These are phyloP conservation scores for Apteryx owenii DNA, from an alignment of 2,113 vertebrate species.

Conservation along the genomic window DNA sequence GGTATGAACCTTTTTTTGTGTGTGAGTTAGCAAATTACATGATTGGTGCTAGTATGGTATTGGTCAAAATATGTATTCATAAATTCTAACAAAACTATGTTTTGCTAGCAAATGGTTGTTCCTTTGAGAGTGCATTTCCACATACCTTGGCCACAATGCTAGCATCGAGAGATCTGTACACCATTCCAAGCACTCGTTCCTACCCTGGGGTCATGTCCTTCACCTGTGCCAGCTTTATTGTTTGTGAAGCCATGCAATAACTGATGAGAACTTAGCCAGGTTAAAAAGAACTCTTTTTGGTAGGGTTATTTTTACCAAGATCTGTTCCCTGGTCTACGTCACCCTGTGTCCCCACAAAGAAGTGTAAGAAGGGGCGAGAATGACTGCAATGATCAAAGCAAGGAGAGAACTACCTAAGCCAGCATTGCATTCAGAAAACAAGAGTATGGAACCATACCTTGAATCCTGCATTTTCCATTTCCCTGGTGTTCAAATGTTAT, in stretches of 20 bases:
- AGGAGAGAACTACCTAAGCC: neutral
- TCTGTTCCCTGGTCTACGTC: neutral
- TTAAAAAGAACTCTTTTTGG: neutral
- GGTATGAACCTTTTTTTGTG: neutral
- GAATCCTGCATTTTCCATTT: neutral
- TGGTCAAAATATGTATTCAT: neutral
- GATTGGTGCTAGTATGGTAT: neutral
- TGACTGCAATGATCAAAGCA: neutral
- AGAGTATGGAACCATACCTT: neutral
- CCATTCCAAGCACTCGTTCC: neutral
- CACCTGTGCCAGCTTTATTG: neutral
- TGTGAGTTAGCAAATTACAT: neutral
- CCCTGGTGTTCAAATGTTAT: neutral
- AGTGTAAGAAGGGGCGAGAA: neutral
- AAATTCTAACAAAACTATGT: neutral
- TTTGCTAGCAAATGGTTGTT: neutral
- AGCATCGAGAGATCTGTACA: neutral
- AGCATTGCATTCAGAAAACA: neutral
- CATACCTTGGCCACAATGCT: neutral
- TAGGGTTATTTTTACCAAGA: neutral
- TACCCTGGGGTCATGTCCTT: neutral
- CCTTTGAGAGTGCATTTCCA: neutral
- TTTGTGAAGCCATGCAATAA: neutral
- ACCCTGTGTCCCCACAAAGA: neutral
- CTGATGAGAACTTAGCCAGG: neutral